These are phyloP conservation scores for Drosophila ercepeae DNA, from an alignment of 1,140 invertebrate species.

Conservation along the genomic window DNA sequence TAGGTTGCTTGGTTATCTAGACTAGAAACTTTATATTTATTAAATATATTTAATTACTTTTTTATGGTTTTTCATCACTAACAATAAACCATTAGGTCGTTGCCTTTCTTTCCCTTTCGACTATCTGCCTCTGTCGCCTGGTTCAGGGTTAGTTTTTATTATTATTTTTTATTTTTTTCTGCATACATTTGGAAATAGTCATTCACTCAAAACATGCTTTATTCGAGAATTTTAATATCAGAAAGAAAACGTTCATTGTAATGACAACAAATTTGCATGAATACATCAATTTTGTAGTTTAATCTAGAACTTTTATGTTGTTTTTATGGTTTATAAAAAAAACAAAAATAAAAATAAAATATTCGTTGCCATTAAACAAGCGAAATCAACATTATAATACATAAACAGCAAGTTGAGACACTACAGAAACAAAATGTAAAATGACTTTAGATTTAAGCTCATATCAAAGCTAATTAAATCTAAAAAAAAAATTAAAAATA, in stretches of 20 bases:
- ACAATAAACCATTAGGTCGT: slow-evolving; percentile 21
- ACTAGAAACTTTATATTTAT: slow-evolving; percentile 11
- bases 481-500: background rate
- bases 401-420: slow-evolving; percentile 77
- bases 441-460: background rate
- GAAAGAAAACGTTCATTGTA: slow-evolving; percentile 64
- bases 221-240: slow-evolving; percentile 11
- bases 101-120: slow-evolving; percentile 16
- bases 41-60: slow-evolving; percentile 22
- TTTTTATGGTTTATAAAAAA: slow-evolving; percentile 45
- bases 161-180: slow-evolving; percentile 24
- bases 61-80: slow-evolving; percentile 53
- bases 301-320: slow-evolving; percentile 40
- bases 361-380: slow-evolving; percentile 44
- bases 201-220: slow-evolving; percentile 30
- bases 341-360: slow-evolving; percentile 20
- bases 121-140: slow-evolving; percentile 39
- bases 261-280: slow-evolving; percentile 40
- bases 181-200: slow-evolving; percentile 25
- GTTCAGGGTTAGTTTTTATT: slow-evolving; percentile 48
- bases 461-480: background rate
- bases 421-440: slow-evolving; percentile 59
- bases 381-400: slow-evolving; percentile 34
- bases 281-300: slow-evolving; percentile 32
- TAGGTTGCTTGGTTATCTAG: slow-evolving; percentile 6